These are phyloP conservation scores for Linhomoeus sp. DNA, from an alignment of 2,888 invertebrate genomes.

Conservation along the genomic window DNA sequence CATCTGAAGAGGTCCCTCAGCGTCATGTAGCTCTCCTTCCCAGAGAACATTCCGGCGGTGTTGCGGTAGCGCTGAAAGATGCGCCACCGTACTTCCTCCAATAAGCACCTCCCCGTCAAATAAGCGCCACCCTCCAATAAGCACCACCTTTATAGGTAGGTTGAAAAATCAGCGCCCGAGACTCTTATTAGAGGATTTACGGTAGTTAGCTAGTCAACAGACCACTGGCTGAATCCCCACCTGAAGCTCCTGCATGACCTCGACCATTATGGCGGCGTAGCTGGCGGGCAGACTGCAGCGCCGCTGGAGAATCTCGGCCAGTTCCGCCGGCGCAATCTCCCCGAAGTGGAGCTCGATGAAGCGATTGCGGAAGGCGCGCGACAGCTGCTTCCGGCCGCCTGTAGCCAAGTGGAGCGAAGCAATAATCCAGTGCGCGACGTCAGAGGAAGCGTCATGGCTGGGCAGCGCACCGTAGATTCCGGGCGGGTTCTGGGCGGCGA, in stretches of 20 bases:
- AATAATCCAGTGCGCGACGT: too few species aligned
- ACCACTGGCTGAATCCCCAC: slow-evolving; percentile 35
- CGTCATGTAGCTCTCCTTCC: slow-evolving; percentile 75
- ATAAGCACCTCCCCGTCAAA: too few species aligned
- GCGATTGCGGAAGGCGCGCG: slow-evolving; percentile 85
- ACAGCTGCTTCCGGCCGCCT: slow-evolving; percentile 64
- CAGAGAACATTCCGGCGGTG: slow-evolving; percentile 68
- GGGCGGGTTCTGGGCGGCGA: slow-evolving; percentile 97
- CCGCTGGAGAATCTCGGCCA: slow-evolving; percentile 67
- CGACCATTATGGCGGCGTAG: slow-evolving; percentile 70
- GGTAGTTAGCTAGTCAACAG: too few species aligned
- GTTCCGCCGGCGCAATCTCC: slow-evolving; percentile 67
- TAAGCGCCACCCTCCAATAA: too few species aligned
- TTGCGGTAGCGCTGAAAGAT: slow-evolving; percentile 42
- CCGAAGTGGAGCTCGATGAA: slow-evolving; percentile 93
- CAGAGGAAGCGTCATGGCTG: too few species aligned
- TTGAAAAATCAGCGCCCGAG: too few species aligned
- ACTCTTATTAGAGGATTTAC: too few species aligned
- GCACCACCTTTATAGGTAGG: too few species aligned
- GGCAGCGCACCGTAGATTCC: slow-evolving; percentile 47
- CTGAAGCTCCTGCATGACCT: slow-evolving; percentile 73
- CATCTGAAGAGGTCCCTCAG: slow-evolving; percentile 83
- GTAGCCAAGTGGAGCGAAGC: background rate
- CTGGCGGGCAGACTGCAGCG: slow-evolving; percentile 59
- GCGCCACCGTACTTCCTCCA: too few species aligned